Percentiles rank a stretch among this genome's conserved stretches.
Evolutionary conservation across 1,140 invertebrate species (phyloP).

Genomic region (Danaus plexippus): DNA sequence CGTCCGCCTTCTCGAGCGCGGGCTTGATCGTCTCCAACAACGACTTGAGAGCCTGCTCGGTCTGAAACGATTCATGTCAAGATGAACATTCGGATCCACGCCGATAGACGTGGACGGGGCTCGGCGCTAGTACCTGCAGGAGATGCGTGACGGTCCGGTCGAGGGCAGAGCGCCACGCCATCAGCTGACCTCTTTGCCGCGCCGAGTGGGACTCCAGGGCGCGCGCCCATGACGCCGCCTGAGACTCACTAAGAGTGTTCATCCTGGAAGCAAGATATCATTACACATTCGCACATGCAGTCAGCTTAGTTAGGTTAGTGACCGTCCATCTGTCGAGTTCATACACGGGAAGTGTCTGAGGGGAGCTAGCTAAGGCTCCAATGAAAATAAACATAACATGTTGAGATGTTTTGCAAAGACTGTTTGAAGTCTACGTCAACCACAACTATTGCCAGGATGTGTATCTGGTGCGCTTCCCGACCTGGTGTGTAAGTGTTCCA

Average conservation of each 20-base stretch:
- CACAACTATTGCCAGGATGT: too few relatives aligned
- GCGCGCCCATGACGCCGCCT: constrained; percentile 83
- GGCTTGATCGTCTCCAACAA: constrained; percentile 78
- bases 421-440: too few relatives aligned
- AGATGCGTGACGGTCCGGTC: constrained; percentile 76
- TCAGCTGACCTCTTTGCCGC: constrained; percentile 81
- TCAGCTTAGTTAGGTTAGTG: too few relatives aligned
- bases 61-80: constrained; percentile 51
- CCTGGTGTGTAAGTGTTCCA: constrained; percentile 72
- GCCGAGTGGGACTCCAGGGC: constrained; percentile 82
- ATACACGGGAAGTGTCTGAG: too few relatives aligned
- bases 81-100: too few relatives aligned
- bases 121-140: constrained; percentile 59
- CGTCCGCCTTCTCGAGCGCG: constrained; percentile 53
- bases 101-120: background rate
- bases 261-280: constrained; percentile 20
- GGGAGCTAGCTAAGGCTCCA: too few relatives aligned
- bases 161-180: constrained; percentile 83
- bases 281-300: background rate
- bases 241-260: constrained; percentile 69
- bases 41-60: constrained; percentile 77
- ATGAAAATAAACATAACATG: too few relatives aligned
- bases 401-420: too few relatives aligned
- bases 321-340: too few relatives aligned
- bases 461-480: constrained; percentile 20